phyloP scores from a whole-genome alignment of 2,113 vertebrate genomes.

The Platycercus adscitus region DNA sequence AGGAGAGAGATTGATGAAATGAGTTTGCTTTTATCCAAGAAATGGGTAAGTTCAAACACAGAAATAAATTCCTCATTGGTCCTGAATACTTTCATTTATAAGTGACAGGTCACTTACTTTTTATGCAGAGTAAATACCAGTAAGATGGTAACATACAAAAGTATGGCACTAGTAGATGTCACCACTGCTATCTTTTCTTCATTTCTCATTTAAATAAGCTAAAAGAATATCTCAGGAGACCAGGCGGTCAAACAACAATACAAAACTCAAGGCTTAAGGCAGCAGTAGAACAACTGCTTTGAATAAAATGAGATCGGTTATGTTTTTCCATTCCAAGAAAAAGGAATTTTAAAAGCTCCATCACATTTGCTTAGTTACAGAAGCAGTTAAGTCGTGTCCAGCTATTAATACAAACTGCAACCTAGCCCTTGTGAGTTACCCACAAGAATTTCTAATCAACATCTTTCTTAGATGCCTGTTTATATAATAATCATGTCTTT shows the following conservation, averaged over 20 bases:
- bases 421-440: background rate
- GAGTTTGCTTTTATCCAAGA: background rate
- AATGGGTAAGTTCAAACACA: background rate
- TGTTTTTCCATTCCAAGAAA: constrained; percentile 19
- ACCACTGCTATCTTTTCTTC: background rate
- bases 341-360: background rate
- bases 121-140: background rate
- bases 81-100: background rate
- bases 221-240: background rate
- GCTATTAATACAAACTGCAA: constrained; percentile 4
- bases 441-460: background rate
- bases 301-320: constrained; percentile 32
- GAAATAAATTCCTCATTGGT: background rate
- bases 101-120: background rate
- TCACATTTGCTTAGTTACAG: constrained; percentile 13
- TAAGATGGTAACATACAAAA: background rate
- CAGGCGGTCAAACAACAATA: constrained; percentile 13
- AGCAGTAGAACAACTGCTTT: background rate
- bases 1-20: background rate
- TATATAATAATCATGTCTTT: background rate
- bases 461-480: background rate
- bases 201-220: background rate
- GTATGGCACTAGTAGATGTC: background rate
- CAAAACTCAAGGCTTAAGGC: constrained; percentile 23
- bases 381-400: constrained; percentile 6